Conservation (phyloP, 2,113 vertebrate genomes). For the Sphaerodactylus townsendi region DNA sequence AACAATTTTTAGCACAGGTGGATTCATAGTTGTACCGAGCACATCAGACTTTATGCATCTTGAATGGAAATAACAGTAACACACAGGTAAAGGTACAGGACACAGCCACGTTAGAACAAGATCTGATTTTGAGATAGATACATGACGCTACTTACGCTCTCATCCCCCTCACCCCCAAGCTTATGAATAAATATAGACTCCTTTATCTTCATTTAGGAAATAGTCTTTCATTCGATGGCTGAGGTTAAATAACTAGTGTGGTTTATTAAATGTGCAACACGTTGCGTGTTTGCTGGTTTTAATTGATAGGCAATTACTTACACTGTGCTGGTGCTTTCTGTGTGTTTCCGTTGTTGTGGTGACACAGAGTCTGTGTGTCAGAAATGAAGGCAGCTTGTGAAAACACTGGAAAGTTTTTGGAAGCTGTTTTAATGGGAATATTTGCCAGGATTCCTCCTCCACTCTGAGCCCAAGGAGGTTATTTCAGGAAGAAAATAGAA, state of each 20-base stretch:
- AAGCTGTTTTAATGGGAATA: too few species aligned
- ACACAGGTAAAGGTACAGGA: background rate
- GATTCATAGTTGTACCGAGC: background rate
- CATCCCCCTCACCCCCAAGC: too few species aligned
- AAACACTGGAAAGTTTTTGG: too few species aligned
- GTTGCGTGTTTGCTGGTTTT: too few species aligned
- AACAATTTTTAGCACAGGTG: slow-evolving; percentile 28
- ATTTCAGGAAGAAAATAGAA: too few species aligned
- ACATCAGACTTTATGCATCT: background rate
- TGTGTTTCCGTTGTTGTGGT: too few species aligned
- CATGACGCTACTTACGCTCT: background rate
- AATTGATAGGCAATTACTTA: too few species aligned
- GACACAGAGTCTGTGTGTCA: too few species aligned
- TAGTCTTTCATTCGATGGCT: background rate
- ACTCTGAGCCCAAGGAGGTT: too few species aligned
- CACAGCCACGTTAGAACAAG: background rate
- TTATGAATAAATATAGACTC: background rate
- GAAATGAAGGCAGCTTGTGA: too few species aligned
- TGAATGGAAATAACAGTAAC: background rate
- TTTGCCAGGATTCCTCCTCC: too few species aligned
- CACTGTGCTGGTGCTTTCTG: too few species aligned
- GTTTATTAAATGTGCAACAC: background rate
- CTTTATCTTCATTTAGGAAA: background rate
- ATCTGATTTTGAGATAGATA: background rate
- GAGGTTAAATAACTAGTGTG: background rate